These are phyloP conservation scores for Delphinus delphis DNA, from an alignment of 2,113 vertebrate species.

Conservation along the genomic window DNA sequence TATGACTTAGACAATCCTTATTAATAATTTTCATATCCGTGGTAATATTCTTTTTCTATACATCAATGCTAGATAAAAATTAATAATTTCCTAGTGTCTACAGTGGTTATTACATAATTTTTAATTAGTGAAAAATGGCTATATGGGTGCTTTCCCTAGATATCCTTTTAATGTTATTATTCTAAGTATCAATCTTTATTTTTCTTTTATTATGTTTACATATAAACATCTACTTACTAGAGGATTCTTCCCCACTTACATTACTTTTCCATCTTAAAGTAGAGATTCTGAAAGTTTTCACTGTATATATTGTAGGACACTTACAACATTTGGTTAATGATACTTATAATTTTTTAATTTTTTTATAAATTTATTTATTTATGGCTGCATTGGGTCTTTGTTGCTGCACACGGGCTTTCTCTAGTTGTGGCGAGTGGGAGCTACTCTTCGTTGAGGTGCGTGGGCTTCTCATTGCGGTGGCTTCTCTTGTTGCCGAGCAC, in stretches of 20 bases:
- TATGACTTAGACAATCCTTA: neutral
- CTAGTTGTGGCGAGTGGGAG: too few relatives aligned
- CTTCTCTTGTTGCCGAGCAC: too few relatives aligned
- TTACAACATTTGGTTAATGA: neutral
- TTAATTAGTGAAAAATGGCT: conserved; percentile 5
- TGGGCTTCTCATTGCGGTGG: too few relatives aligned
- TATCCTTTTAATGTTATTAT: neutral
- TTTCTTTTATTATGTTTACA: conserved; percentile 11
- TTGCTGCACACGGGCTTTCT: too few relatives aligned
- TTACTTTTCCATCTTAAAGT: neutral
- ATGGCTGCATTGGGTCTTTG: too few relatives aligned
- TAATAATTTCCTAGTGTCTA: neutral
- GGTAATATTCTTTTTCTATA: neutral
- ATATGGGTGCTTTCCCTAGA: neutral
- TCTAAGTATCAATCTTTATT: neutral
- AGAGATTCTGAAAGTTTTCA: neutral
- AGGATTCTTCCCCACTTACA: neutral
- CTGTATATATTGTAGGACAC: neutral
- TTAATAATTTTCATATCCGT: neutral
- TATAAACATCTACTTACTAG: neutral
- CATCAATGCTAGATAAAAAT: neutral
- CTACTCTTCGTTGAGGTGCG: too few relatives aligned
- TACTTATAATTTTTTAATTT: too few relatives aligned
- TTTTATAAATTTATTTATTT: too few relatives aligned
- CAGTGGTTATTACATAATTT: neutral